These are phyloP conservation scores for Cancer borealis DNA, from an alignment of 2,888 invertebrate species.

Conservation along the genomic window DNA sequence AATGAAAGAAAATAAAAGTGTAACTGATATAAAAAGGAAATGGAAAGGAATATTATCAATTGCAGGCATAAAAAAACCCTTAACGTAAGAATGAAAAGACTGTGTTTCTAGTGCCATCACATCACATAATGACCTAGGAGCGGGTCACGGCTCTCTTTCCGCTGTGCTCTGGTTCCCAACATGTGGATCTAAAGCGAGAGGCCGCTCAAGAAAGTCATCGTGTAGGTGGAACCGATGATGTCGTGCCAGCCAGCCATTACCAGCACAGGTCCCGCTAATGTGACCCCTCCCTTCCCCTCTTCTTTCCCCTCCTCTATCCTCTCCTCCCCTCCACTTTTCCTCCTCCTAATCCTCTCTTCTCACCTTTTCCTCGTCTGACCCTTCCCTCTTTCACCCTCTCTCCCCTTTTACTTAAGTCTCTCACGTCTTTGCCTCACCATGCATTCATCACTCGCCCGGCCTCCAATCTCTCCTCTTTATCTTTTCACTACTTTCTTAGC, in stretches of 20 bases:
- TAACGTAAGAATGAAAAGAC: not conserved
- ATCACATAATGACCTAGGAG: not conserved
- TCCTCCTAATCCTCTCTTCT: not conserved
- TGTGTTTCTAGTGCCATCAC: not conserved
- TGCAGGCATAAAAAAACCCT: not conserved
- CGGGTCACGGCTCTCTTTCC: not conserved
- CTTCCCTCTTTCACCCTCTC: not conserved
- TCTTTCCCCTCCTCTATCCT: not conserved
- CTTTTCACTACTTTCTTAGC: not conserved
- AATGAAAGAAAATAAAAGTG: not conserved
- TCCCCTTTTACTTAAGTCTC: not conserved
- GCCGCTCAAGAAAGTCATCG: conserved; percentile 14
- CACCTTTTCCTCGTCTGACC: not conserved
- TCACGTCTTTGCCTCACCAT: not conserved
- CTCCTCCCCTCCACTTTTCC: not conserved
- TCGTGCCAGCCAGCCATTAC: conserved; percentile 27
- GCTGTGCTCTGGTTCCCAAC: not conserved
- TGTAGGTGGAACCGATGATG: not conserved
- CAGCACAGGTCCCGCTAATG: conserved; percentile 27
- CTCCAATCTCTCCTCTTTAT: not conserved
- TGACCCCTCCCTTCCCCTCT: conserved; percentile 4
- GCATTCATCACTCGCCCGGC: not conserved
- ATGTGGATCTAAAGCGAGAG: conserved; percentile 5
- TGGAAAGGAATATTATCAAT: not conserved
- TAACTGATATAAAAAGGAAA: not conserved